A percentile compares a stretch with the other conserved stretches of the same genome.
Evolutionary conservation across 2,113 vertebrate species (phyloP).

Genomic region (Dendropsophus ebraccatus): DNA sequence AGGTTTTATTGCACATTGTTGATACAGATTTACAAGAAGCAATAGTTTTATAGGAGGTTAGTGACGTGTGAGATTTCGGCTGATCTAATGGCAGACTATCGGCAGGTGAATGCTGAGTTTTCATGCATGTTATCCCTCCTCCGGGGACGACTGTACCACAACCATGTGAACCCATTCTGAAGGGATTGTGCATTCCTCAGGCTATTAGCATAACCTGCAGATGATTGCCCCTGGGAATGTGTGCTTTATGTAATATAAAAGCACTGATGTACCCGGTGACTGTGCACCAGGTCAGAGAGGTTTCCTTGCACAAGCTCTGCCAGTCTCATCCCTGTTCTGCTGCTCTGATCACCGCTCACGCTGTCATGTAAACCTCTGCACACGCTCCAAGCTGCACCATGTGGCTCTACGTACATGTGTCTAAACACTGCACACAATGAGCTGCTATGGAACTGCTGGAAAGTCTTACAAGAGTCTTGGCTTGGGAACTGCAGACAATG

Average conservation of each 20-base stretch:
- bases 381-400: background rate
- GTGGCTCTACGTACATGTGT: background rate
- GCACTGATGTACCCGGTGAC: background rate
- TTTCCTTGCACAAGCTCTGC: background rate
- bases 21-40: background rate
- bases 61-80: background rate
- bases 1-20: background rate
- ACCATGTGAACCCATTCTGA: background rate
- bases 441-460: background rate
- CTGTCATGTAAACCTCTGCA: slow-evolving; percentile 2
- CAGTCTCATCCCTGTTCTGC: background rate
- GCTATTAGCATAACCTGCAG: slow-evolving; percentile 9
- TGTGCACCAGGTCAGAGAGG: background rate
- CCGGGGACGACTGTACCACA: background rate
- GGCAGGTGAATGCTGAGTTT: background rate
- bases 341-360: slow-evolving; percentile 16
- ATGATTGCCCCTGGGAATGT: background rate
- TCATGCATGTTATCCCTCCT: background rate
- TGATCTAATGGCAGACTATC: too few relatives aligned
- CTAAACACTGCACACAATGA: slow-evolving; percentile 7
- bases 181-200: slow-evolving; percentile 23
- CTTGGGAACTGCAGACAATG: slow-evolving; percentile 7
- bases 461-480: background rate
- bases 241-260: slow-evolving; percentile 11
- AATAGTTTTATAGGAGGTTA: background rate